A percentile compares a stretch with the other conserved stretches of the same genome.
These are phyloP conservation scores for Ichneumon xanthorius DNA, from an alignment of 2,888 invertebrate genomes.

Conservation along the genomic window DNA sequence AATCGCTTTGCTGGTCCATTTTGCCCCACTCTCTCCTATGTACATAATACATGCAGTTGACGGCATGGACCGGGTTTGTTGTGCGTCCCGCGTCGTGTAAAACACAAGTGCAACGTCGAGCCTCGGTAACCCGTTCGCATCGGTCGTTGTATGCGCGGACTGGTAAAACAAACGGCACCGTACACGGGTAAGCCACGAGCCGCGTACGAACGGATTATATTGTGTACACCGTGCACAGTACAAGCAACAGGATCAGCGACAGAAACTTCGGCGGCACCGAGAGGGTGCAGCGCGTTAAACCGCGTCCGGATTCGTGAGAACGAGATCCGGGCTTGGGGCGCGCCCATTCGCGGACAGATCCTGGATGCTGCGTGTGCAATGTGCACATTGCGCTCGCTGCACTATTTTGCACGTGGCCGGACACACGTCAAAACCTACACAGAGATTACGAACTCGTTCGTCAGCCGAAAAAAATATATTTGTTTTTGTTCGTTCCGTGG, in stretches of 20 bases:
- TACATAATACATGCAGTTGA: not conserved
- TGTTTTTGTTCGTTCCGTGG: not conserved
- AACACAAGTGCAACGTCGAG: constrained; percentile 19
- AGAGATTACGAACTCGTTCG: not conserved
- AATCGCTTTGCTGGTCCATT: no score
- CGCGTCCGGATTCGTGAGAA: constrained; percentile 68
- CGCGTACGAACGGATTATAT: constrained; percentile 37
- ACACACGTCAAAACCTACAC: constrained; percentile 24
- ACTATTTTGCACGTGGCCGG: constrained; percentile 51
- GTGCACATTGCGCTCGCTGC: not conserved
- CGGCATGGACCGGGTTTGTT: not conserved
- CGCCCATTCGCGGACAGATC: constrained; percentile 57
- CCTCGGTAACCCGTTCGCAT: not conserved
- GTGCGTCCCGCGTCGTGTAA: constrained; percentile 26
- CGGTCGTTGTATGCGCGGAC: not conserved
- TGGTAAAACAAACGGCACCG: not conserved
- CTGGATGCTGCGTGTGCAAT: constrained; percentile 52
- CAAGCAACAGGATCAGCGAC: not conserved
- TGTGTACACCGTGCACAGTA: not conserved
- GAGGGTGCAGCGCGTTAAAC: constrained; percentile 64
- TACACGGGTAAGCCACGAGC: constrained; percentile 2
- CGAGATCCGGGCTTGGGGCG: constrained; percentile 66
- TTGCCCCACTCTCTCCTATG: no score
- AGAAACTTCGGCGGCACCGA: constrained; percentile 19
- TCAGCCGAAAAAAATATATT: not conserved